phyloP scores from a whole-genome alignment of 2,888 invertebrate species.

The Caenorhabditis sinica region DNA sequence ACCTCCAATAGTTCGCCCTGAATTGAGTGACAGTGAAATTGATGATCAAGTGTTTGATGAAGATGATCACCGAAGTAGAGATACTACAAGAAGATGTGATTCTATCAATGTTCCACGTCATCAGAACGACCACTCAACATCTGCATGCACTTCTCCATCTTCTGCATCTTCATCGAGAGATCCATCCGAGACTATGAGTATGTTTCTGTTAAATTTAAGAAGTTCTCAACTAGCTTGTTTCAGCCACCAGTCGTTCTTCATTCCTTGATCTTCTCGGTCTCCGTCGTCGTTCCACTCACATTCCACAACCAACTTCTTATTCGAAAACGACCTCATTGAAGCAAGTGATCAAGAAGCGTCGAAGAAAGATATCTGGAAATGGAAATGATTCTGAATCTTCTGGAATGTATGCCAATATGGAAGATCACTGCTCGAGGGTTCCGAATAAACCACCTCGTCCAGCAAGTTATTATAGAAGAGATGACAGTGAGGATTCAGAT shows the following conservation, averaged over 20 bases:
- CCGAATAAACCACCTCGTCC: conserved; percentile 68
- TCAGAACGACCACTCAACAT: conserved; percentile 68
- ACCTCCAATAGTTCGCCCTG: conserved; percentile 81
- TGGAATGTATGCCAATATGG: conserved; percentile 61
- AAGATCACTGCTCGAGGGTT: conserved; percentile 59
- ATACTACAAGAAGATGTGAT: conserved; percentile 67
- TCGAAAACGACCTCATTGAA: conserved; percentile 50
- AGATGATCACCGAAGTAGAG: conserved; percentile 63
- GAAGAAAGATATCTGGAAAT: conserved; percentile 63
- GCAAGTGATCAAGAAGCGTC: conserved; percentile 58
- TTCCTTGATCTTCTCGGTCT: conserved; percentile 79
- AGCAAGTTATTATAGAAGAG: conserved; percentile 70
- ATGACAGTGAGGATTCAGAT: conserved; percentile 73
- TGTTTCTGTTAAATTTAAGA: conserved; percentile 7
- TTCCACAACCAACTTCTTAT: conserved; percentile 58
- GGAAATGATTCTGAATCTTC: conserved; percentile 66
- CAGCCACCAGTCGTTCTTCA: conserved; percentile 80
- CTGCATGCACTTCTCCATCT: conserved; percentile 80
- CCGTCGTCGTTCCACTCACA: conserved; percentile 65
- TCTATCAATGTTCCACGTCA: conserved; percentile 51
- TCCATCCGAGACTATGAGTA: conserved; percentile 80
- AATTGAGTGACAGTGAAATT: conserved; percentile 78
- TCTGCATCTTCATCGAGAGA: conserved; percentile 81
- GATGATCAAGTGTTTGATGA: conserved; percentile 72
- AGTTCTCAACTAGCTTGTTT: conserved; percentile 15